A percentile compares a stretch with the other conserved stretches of the same genome.
Evolutionary conservation across 2,113 vertebrate genomes (phyloP).

Genomic region (Gymnarchus niloticus): DNA sequence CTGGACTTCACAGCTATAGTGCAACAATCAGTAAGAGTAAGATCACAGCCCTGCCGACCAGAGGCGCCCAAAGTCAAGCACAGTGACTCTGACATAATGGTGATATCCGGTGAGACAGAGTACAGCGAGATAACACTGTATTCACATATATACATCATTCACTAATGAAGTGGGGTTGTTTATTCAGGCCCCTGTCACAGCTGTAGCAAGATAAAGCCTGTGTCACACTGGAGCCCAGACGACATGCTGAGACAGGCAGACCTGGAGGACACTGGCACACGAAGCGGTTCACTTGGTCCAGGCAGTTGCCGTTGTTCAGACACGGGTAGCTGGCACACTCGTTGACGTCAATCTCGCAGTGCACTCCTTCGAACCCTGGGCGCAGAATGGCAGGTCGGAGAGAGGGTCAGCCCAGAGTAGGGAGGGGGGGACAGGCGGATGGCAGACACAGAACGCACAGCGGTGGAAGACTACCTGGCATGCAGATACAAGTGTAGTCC

Average conservation of each 20-base stretch:
- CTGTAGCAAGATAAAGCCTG: neutral
- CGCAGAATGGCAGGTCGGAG: neutral
- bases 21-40: neutral
- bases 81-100: neutral
- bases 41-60: neutral
- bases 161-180: neutral
- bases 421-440: too few relatives aligned
- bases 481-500: slow-evolving; percentile 79
- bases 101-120: neutral
- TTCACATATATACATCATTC: neutral
- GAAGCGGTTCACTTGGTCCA: slow-evolving; percentile 75
- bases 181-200: neutral
- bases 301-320: slow-evolving; percentile 75
- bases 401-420: neutral
- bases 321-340: slow-evolving; percentile 80
- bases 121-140: neutral
- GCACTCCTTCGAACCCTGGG: slow-evolving; percentile 74
- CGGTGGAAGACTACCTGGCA: slow-evolving; percentile 61
- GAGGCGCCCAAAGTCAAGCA: neutral
- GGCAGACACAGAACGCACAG: neutral
- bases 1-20: neutral
- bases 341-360: slow-evolving; percentile 73
- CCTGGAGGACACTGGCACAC: slow-evolving; percentile 78
- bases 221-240: neutral
- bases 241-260: slow-evolving; percentile 40